Evolutionary conservation across 2,888 invertebrate species (phyloP).

Genomic region (Alviniconcha strummeri): DNA sequence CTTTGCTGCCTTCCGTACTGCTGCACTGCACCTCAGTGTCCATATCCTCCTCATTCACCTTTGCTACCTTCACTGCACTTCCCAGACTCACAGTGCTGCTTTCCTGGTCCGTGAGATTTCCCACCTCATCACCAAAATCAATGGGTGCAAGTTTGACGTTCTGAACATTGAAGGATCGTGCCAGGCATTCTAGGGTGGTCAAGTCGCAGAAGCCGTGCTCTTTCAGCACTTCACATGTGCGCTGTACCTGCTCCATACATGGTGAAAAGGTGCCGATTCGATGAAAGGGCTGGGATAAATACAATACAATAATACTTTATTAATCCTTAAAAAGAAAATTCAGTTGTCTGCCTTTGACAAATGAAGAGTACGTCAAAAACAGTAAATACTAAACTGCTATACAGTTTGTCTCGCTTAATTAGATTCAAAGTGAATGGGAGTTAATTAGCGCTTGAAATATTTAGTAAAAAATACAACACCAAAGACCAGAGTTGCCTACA

Average conservation of each 20-base stretch:
- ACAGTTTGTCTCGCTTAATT: no score
- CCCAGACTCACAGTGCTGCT: neutral
- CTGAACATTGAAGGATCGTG: conserved; percentile 63
- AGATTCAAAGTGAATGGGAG: no score
- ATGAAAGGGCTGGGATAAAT: conserved; percentile 6
- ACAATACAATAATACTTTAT: no score
- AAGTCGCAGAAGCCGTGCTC: conserved; percentile 88
- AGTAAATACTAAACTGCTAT: no score
- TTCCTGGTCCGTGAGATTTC: neutral
- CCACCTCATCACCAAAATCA: conserved; percentile 48
- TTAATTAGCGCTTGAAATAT: no score
- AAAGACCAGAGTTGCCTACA: no score
- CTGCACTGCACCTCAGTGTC: no score
- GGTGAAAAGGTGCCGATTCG: conserved; percentile 98
- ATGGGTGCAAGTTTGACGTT: conserved; percentile 61
- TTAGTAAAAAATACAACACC: no score
- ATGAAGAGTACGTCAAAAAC: no score
- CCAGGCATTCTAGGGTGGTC: conserved; percentile 86
- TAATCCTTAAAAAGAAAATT: no score
- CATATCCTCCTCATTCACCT: neutral
- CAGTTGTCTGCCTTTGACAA: no score
- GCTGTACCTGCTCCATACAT: conserved; percentile 98
- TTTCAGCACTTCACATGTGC: conserved; percentile 84
- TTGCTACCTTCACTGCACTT: neutral
- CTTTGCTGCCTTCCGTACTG: no score